Base-by-base conservation (phyloP, 1,140 invertebrate species). In the Drosophila kanapiae region DNA sequence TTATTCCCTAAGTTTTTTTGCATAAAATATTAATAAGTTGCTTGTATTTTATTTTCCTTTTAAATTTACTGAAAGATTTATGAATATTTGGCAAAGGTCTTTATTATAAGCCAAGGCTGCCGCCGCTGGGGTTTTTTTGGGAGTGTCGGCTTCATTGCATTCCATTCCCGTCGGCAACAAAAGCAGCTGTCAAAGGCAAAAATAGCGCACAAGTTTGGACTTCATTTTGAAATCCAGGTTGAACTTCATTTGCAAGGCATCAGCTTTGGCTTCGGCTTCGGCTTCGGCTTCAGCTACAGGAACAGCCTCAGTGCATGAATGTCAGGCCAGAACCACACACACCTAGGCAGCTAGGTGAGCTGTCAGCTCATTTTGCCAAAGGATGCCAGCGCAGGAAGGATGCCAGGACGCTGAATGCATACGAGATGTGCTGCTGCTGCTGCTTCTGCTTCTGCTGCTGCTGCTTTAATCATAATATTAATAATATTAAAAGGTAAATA, bases 401-500 rank as follows among this genome's bases (percentile, higher is more conserved):
- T 78, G 63, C 43, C 29, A 33, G 61, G 29, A 51, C 29, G 61
- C 65, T 69, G 63, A 56, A 71, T 87, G 80, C 83, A 80, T 79
- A 82, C 68, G 68, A 77, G 63, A 69, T 56, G 53, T 56, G 51
- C 16, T 35, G 16, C 16, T 61, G 47, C 47, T 29, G 47, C 45
- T 27, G 45, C 10, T 33, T 9, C 49, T 51, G 56, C 58, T 67
- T 35, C 62, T 38, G 59, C 79, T 51, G 78, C 59, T 76, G 70
- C 80, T 51, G 70, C 78, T 88, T 87, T 72, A 72, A 72, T 88
- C 75, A 83, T 88, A 83, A 87, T 88, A 77, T 87, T 87, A 83
- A 83, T 88, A 87, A 83, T 80, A 83, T 87, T 88, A 80, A 87
- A 88, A 88, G 84, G 83, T 83, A 88, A 86, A 86, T 87, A 87